Evolutionary conservation across 2,888 invertebrate genomes (phyloP), one percentile per base, ranked within the genome.

Genomic region (Ophioninae sp.): DNA sequence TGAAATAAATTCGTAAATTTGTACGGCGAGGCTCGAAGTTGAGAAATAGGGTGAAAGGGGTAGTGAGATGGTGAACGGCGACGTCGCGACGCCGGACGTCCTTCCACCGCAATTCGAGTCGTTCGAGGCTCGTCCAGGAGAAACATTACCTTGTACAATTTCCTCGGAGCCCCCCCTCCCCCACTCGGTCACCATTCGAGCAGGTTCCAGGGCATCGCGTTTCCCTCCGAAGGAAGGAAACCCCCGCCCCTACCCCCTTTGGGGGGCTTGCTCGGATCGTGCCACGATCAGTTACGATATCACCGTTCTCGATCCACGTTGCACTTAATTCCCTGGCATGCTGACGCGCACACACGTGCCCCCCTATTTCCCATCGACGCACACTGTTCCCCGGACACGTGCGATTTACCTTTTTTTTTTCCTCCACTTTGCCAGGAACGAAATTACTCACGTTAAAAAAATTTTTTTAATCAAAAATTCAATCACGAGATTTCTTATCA

Each of bases 281-380:
- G 84, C 81, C 81, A 76, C 79, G 81, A 81, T 84, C 84, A 81
- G 84, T 84, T 84, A 84, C 84, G 84, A 84, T 84, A 84, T 84
- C 84, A 81, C 79, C 81, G 81, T 81, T 84, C 79, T 84, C 84
- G 79, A 84, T 84, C 84, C 83, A 84, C 81, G 83, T 81, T 84
- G 81, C 81, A 84, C 83, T 84, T 81, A 84, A 84, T 84, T 84
- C 75, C 78, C 83, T 56, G 72, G 70, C 83, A 79, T 72, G 74
- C 83, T 78, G 81, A 75, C 81, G 76, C 75, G 70, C 21, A 72
- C 57, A 30, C 64, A 64, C 70, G 41, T 30, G 44, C 30, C 37
- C 10, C 56, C 59, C 39, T 59, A 30, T 70, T 70, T 57, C 41
- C 41, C 17, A 50, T 21, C 39, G 23, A 57, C n/a, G 59, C 8